Evolutionary conservation across 2,113 vertebrate species (phyloP).

Genomic region (Bothrops jararaca): DNA sequence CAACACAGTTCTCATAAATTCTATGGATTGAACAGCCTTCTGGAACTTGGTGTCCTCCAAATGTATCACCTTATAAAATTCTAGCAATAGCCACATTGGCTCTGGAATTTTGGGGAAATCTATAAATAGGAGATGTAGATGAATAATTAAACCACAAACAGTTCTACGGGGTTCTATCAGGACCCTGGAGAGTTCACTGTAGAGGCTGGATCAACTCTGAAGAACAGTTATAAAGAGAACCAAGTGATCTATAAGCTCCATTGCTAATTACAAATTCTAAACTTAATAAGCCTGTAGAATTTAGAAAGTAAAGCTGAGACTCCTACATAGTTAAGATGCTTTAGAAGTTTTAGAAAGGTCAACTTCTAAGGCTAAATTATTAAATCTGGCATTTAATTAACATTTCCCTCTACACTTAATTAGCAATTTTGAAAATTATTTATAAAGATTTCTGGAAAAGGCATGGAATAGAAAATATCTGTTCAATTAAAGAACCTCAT

Average conservation of each 20-base stretch:
- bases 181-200: not conserved
- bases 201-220: not conserved
- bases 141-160: not conserved
- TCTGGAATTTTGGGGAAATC: not conserved
- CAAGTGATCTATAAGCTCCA: not conserved
- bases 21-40: not conserved
- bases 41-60: not conserved
- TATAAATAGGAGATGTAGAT: not conserved
- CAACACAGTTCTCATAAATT: not conserved
- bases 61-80: not conserved
- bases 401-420: not conserved
- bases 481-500: not conserved
- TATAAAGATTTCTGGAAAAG: not conserved
- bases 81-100: not conserved
- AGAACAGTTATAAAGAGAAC: not conserved
- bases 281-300: not conserved
- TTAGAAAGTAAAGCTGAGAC: not conserved
- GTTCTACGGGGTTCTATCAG: not conserved
- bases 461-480: not conserved
- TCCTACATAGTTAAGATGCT: not conserved
- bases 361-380: not conserved
- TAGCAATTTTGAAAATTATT: not conserved
- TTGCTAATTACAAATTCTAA: not conserved
- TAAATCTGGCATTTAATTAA: not conserved
- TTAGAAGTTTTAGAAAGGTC: not conserved